Percentiles rank a stretch among this genome's conserved stretches.
Evolutionary conservation across 2,113 vertebrate genomes (phyloP).

Genomic region (Melanostigma gelatinosum): DNA sequence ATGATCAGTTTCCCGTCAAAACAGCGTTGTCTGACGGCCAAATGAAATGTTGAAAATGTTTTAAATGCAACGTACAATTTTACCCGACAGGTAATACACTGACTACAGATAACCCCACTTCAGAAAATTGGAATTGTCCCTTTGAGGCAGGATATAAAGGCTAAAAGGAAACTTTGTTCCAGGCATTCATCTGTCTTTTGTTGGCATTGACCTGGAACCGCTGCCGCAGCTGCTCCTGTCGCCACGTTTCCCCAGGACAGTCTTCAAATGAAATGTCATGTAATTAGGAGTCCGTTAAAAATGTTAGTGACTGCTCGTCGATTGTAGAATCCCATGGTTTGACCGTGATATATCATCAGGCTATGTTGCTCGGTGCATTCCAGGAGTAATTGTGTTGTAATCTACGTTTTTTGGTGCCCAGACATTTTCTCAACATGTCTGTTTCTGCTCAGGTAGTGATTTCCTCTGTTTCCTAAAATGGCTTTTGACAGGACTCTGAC

Average conservation of each 20-base stretch:
- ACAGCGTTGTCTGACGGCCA: neutral
- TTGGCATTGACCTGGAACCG: neutral
- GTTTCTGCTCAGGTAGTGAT: neutral
- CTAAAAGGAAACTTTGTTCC: neutral
- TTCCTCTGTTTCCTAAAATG: constrained; percentile 3
- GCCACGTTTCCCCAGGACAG: neutral
- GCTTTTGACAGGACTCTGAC: constrained; percentile 27
- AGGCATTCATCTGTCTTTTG: neutral
- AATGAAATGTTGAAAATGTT: neutral
- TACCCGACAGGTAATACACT: neutral
- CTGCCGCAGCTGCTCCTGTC: constrained; percentile 1
- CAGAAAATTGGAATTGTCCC: neutral
- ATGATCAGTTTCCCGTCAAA: neutral
- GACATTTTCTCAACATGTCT: neutral
- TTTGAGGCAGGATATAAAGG: neutral
- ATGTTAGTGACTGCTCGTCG: neutral
- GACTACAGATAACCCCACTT: neutral
- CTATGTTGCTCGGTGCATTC: neutral
- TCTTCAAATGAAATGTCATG: neutral
- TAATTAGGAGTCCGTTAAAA: neutral
- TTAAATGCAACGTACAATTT: neutral
- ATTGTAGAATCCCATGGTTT: neutral
- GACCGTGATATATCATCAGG: neutral
- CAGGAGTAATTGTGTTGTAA: neutral
- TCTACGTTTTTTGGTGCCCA: neutral